Conservation (phyloP, 2,113 vertebrate species). For the Centrocercus urophasianus region DNA sequence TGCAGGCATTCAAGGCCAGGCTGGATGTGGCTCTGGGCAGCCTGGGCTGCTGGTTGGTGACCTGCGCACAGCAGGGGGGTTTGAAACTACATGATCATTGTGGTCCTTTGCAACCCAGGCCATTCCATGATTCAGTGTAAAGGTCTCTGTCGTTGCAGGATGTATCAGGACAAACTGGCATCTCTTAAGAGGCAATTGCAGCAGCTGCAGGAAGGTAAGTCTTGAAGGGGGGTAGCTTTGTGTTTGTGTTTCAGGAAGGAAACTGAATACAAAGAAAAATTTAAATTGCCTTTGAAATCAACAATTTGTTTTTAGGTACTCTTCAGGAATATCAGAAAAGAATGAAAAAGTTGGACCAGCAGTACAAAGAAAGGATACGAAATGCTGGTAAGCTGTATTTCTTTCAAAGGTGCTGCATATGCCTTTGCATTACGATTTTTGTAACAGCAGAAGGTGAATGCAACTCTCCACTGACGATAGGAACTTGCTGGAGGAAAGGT, state of each 20-base stretch:
- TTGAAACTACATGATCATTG: too few relatives aligned
- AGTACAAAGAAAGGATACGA: slow-evolving; percentile 96
- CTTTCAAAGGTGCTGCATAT: neutral
- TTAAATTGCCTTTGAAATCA: neutral
- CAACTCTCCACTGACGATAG: neutral
- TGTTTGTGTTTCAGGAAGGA: neutral
- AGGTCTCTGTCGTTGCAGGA: slow-evolving; percentile 78
- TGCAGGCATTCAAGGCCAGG: too few relatives aligned
- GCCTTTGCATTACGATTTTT: neutral
- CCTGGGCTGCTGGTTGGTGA: too few relatives aligned
- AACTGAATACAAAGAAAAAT: neutral
- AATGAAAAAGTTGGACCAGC: slow-evolving; percentile 98
- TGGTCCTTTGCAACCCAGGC: too few relatives aligned
- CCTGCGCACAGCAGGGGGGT: too few relatives aligned
- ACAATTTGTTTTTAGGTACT: slow-evolving; percentile 82
- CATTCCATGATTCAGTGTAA: neutral
- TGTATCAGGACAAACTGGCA: slow-evolving; percentile 98
- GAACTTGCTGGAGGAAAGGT: neutral
- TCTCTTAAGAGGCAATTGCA: slow-evolving; percentile 95
- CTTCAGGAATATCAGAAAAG: slow-evolving; percentile 98
- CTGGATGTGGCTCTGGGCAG: too few relatives aligned
- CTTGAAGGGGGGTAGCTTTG: neutral
- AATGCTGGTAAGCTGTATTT: slow-evolving; percentile 84
- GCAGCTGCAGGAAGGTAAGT: slow-evolving; percentile 94
- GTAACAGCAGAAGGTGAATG: neutral